These are phyloP conservation scores for Drosophila gaucha DNA, from an alignment of 2,888 invertebrate species.

Conservation along the genomic window DNA sequence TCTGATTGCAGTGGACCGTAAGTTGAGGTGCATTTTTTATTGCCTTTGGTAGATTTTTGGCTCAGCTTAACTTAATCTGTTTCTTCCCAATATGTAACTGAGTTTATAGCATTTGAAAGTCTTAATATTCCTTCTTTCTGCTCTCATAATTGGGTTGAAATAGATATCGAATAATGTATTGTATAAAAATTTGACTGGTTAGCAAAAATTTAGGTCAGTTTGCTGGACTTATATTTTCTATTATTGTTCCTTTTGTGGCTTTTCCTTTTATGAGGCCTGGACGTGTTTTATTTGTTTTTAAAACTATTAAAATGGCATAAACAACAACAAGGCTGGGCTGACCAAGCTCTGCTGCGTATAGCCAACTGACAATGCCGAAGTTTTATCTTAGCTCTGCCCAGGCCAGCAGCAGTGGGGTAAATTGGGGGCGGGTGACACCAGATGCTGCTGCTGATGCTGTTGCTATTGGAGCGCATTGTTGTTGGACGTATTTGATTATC, in stretches of 20 bases:
- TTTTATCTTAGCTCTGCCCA: constrained; percentile 63
- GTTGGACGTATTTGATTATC: constrained; percentile 76
- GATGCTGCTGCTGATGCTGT: constrained; percentile 32
- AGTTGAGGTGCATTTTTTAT: no score
- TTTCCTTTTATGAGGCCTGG: constrained; percentile 39
- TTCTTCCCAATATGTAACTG: background rate
- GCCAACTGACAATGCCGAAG: constrained; percentile 63
- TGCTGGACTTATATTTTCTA: background rate
- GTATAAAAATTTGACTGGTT: no score
- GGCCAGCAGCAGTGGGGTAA: constrained; percentile 15
- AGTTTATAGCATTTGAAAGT: background rate
- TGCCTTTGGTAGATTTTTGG: background rate
- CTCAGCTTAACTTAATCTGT: background rate
- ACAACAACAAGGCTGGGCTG: constrained; percentile 46
- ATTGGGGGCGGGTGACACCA: constrained; percentile 9
- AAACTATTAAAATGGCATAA: constrained; percentile 78
- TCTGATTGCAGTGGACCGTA: constrained; percentile 27
- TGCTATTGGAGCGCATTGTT: constrained; percentile 63
- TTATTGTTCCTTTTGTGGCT: constrained; percentile 39
- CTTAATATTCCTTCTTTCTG: background rate
- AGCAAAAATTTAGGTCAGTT: constrained; percentile 2
- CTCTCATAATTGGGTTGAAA: background rate
- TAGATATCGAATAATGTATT: background rate
- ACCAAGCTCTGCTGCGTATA: constrained; percentile 20
- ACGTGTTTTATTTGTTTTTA: constrained; percentile 70